Conservation (phyloP, 2,797 vertebrate species). For the Phoebastria nigripes region DNA sequence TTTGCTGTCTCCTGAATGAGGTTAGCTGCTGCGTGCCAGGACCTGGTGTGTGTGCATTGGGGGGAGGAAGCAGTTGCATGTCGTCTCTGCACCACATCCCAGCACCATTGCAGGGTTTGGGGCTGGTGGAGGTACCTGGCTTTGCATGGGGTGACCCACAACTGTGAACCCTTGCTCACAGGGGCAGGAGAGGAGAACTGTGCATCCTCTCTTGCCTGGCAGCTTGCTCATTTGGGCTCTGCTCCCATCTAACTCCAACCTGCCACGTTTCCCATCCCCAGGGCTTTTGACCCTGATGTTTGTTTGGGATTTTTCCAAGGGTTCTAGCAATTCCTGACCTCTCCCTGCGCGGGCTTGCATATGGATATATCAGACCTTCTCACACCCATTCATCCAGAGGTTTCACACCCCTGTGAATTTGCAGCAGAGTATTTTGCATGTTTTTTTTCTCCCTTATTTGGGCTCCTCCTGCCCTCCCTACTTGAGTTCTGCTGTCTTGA, state of each 20-base stretch:
- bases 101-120: background rate
- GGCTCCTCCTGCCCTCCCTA: background rate
- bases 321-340: background rate
- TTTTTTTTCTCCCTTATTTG: background rate
- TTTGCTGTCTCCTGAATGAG: background rate
- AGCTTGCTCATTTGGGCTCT: background rate
- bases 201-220: background rate
- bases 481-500: background rate
- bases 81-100: background rate
- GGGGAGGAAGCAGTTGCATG: background rate
- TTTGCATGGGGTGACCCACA: background rate
- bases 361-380: background rate
- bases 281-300: fast-evolving
- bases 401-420: background rate
- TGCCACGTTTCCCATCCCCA: background rate
- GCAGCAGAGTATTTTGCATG: background rate
- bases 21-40: background rate
- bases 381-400: background rate
- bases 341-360: fast-evolving
- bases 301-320: background rate
- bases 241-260: fast-evolving
- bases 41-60: fast-evolving
- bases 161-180: background rate
- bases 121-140: background rate
- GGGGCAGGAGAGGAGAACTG: background rate